These are phyloP conservation scores for Rhynchonycteris naso DNA, from an alignment of 2,797 vertebrate genomes.

Conservation along the genomic window DNA sequence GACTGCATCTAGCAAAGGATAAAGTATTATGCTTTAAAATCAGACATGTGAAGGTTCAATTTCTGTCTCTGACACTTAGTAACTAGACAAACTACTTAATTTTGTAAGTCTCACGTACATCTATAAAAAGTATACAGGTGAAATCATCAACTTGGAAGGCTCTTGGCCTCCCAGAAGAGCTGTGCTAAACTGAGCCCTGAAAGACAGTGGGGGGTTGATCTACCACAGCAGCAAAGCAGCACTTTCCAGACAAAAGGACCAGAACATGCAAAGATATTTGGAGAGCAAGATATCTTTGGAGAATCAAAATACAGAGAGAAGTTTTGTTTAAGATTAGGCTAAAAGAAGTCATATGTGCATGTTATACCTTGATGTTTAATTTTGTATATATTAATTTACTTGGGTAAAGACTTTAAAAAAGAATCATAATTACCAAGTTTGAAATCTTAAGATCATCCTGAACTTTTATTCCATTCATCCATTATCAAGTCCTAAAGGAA, in stretches of 20 bases:
- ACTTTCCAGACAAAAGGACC: conserved; percentile 12
- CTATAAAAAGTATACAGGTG: background rate
- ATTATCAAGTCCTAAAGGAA: conserved; percentile 10
- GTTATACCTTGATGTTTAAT: background rate
- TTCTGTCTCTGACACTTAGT: background rate
- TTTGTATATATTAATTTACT: background rate
- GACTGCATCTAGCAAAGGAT: background rate
- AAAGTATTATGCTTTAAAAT: background rate
- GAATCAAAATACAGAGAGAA: background rate
- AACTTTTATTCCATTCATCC: background rate
- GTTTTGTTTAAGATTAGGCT: background rate
- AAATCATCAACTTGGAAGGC: background rate
- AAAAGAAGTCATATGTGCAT: background rate
- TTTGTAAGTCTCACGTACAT: background rate
- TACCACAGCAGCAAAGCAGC: background rate
- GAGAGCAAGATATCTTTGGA: background rate
- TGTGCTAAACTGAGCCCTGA: background rate
- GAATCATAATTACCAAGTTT: background rate
- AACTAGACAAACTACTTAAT: background rate
- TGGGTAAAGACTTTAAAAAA: background rate
- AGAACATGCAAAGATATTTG: background rate
- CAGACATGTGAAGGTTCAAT: background rate
- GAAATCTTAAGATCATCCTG: background rate
- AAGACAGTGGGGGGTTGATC: background rate
- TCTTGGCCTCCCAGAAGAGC: background rate